Evolutionary conservation across 2,797 vertebrate genomes (phyloP).

Genomic region (Squalus acanthias): DNA sequence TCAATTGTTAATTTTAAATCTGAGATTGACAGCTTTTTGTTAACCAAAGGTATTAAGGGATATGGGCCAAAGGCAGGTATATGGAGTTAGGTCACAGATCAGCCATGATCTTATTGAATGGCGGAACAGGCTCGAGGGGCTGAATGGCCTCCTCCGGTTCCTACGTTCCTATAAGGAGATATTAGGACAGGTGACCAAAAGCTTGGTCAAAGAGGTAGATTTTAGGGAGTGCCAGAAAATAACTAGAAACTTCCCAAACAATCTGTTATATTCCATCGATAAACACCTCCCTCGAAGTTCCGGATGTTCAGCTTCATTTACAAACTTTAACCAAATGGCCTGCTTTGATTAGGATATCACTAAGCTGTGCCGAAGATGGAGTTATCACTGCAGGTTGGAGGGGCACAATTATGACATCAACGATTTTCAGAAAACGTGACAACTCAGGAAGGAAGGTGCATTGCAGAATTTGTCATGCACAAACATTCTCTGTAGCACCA

Average conservation of each 20-base stretch:
- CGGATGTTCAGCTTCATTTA: background rate
- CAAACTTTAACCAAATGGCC: background rate
- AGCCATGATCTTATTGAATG: too few species aligned
- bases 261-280: background rate
- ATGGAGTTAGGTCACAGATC: too few species aligned
- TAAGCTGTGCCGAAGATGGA: background rate
- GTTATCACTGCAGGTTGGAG: background rate
- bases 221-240: background rate
- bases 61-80: too few species aligned
- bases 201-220: too few species aligned
- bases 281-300: background rate
- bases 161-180: too few species aligned
- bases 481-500: background rate
- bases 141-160: too few species aligned
- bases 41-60: too few species aligned
- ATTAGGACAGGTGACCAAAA: too few species aligned
- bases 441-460: background rate
- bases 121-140: too few species aligned
- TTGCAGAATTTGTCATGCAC: background rate
- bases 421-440: background rate
- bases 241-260: background rate
- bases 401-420: background rate
- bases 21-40: too few species aligned
- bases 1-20: too few species aligned
- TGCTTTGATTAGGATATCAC: background rate